Conservation (phyloP, 2,113 vertebrate species). For the Phylloscopus trochiloides region DNA sequence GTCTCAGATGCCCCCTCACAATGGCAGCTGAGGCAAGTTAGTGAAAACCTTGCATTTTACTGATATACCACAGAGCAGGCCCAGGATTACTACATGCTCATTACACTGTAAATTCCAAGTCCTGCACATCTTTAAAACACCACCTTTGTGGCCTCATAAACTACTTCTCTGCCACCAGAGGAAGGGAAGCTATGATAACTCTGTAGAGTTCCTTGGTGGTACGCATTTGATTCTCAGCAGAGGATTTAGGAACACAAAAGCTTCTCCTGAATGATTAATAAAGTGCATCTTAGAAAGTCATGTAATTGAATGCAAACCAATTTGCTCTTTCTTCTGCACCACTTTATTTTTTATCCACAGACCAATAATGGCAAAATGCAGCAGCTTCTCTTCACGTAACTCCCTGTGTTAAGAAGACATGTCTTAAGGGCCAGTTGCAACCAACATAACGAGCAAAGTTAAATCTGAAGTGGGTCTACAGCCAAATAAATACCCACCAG, state of each 20-base stretch:
- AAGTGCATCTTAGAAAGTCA: not conserved
- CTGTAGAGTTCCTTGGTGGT: not conserved
- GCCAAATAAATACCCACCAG: not conserved
- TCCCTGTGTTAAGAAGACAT: not conserved
- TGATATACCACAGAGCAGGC: not conserved
- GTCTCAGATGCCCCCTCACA: not conserved
- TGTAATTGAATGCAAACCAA: not conserved
- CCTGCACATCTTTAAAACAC: not conserved
- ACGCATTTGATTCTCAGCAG: not conserved
- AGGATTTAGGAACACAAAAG: not conserved
- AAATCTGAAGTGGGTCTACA: not conserved
- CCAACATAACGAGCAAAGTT: not conserved
- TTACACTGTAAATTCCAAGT: not conserved
- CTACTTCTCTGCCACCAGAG: not conserved
- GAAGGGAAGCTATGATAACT: not conserved
- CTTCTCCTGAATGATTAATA: not conserved
- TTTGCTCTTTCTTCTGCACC: not conserved
- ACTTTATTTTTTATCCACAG: not conserved
- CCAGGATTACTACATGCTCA: not conserved
- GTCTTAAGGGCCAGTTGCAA: not conserved
- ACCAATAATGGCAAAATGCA: not conserved
- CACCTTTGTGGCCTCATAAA: not conserved
- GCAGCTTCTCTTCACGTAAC: not conserved
- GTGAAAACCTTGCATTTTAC: not conserved
- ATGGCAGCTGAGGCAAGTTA: not conserved